Conservation (phyloP, 1,140 invertebrate species). For the Homarus americanus region DNA sequence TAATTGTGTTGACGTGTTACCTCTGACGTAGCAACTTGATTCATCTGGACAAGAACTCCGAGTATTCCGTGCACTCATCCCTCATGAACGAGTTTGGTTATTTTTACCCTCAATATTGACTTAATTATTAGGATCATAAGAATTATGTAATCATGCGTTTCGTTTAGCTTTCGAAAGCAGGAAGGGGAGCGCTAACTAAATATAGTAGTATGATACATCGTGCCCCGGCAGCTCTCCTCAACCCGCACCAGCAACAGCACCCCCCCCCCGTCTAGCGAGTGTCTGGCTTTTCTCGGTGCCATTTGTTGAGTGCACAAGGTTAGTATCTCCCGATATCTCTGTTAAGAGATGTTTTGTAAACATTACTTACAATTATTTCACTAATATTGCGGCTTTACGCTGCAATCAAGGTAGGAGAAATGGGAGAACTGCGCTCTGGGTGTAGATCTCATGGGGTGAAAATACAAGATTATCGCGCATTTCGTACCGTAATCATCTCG, state of each 20-base stretch:
- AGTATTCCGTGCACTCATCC: too few species aligned
- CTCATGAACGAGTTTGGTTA: too few species aligned
- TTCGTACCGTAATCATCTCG: slow-evolving; percentile 33
- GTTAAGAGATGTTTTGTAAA: too few species aligned
- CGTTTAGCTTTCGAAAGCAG: too few species aligned
- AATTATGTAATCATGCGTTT: too few species aligned
- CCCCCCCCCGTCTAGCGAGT: neutral
- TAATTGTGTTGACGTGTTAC: too few species aligned
- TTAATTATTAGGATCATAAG: too few species aligned
- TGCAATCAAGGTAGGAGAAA: neutral
- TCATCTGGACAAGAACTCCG: too few species aligned
- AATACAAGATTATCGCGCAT: slow-evolving; percentile 21
- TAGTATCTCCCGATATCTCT: too few species aligned
- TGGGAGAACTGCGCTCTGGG: neutral
- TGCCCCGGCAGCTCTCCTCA: slow-evolving; percentile 6
- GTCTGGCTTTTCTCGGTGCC: slow-evolving; percentile 10
- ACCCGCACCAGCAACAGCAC: slow-evolving; percentile 27
- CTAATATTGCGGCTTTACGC: neutral
- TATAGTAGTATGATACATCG: slow-evolving; percentile 11
- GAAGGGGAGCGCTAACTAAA: slow-evolving; percentile 2
- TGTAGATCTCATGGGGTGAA: neutral
- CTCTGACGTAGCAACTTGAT: too few species aligned
- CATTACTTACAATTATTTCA: too few species aligned
- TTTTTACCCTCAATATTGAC: too few species aligned
- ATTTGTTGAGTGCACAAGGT: neutral